These are phyloP conservation scores for Perca schrenkii DNA, from an alignment of 2,113 vertebrate genomes.

Conservation along the genomic window DNA sequence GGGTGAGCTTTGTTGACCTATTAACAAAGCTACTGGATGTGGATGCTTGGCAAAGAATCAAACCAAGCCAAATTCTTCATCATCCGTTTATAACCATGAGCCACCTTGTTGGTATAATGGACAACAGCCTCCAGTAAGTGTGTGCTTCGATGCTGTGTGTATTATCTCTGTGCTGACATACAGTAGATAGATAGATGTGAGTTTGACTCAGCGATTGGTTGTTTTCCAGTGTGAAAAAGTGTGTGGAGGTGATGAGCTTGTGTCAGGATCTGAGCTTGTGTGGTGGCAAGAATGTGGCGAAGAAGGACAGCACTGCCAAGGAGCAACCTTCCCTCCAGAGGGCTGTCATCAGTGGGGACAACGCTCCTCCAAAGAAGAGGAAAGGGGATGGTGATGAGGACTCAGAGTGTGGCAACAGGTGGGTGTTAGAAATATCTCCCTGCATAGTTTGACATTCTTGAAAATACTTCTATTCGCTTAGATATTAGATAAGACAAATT, in stretches of 20 bases:
- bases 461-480: no score
- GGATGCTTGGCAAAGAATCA: constrained; percentile 1
- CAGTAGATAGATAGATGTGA: neutral
- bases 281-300: neutral
- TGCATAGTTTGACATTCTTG: no score
- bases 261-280: neutral
- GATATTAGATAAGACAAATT: no score
- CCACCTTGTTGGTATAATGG: neutral
- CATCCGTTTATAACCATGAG: constrained; percentile 20
- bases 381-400: neutral
- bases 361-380: neutral
- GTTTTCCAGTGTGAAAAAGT: neutral
- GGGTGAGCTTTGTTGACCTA: constrained; percentile 3
- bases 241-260: neutral
- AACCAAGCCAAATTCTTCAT: neutral
- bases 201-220: neutral
- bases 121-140: neutral
- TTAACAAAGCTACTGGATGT: constrained; percentile 4
- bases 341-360: neutral
- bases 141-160: neutral
- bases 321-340: neutral
- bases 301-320: no score
- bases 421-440: neutral
- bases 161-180: neutral
- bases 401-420: constrained; percentile 4